Percentiles rank a stretch among this genome's conserved stretches.
These are phyloP conservation scores for Helicoverpa zea DNA, from an alignment of 1,140 invertebrate species.

Conservation along the genomic window DNA sequence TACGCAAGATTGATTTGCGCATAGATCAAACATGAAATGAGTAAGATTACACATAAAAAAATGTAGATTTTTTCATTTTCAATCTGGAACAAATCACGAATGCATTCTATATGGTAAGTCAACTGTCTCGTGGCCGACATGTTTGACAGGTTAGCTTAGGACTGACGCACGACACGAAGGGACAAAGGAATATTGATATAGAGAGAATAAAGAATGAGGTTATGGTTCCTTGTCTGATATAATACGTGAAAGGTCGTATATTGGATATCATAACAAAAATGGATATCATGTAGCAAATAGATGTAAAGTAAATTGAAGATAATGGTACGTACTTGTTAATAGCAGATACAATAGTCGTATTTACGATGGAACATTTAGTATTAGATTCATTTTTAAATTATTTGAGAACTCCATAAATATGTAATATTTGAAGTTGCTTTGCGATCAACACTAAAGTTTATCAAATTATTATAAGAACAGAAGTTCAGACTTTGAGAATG, in stretches of 20 bases:
- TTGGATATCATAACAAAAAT: constrained; percentile 11
- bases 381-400: background rate
- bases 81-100: background rate
- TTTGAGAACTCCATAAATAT: too few species aligned
- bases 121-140: constrained; percentile 4
- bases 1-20: background rate
- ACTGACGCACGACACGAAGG: constrained; percentile 12
- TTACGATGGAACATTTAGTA: background rate
- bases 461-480: too few species aligned
- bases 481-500: too few species aligned
- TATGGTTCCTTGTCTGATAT: constrained; percentile 2
- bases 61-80: constrained; percentile 9
- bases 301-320: background rate
- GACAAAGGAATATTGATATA: constrained; percentile 42
- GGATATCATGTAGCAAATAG: background rate
- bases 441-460: too few species aligned
- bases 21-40: too few species aligned
- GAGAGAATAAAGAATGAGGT: constrained; percentile 45
- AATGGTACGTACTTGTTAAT: background rate
- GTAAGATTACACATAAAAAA: background rate
- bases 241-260: constrained; percentile 10
- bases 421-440: too few species aligned
- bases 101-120: constrained; percentile 39
- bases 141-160: constrained; percentile 39
- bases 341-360: background rate